These are phyloP conservation scores for Aptenodytes patagonicus DNA, from an alignment of 2,113 vertebrate species.

Conservation along the genomic window DNA sequence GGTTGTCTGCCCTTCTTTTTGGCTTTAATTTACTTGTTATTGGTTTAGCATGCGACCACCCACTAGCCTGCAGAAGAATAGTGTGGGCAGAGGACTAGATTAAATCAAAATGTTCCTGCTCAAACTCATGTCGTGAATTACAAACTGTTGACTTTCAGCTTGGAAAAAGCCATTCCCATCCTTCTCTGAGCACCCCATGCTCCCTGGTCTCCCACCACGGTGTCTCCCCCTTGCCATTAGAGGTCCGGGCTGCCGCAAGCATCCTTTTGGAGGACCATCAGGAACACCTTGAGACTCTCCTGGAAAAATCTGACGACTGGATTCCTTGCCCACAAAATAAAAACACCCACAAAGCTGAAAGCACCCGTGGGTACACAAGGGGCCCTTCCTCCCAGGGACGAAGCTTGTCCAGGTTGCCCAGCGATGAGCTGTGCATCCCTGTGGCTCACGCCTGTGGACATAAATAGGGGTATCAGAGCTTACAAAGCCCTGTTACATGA, in stretches of 20 bases:
- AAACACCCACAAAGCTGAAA: neutral
- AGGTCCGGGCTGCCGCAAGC: neutral
- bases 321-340: neutral
- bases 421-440: neutral
- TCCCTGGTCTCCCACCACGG: accelerated
- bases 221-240: neutral
- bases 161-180: neutral
- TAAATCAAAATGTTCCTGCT: neutral
- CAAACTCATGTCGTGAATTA: neutral
- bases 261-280: neutral
- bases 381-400: neutral
- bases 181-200: accelerated
- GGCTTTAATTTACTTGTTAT: neutral
- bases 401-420: neutral
- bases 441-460: neutral
- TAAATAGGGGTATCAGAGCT: neutral
- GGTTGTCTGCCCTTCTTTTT: neutral
- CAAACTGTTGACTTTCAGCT: neutral
- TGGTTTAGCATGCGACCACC: neutral
- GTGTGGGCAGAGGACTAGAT: neutral
- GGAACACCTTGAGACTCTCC: neutral
- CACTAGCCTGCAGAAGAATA: neutral
- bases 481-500: accelerated
- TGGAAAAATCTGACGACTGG: neutral
- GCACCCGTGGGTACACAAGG: accelerated